Conservation (phyloP, 2,797 vertebrate species). For the Tadarida brasiliensis region DNA sequence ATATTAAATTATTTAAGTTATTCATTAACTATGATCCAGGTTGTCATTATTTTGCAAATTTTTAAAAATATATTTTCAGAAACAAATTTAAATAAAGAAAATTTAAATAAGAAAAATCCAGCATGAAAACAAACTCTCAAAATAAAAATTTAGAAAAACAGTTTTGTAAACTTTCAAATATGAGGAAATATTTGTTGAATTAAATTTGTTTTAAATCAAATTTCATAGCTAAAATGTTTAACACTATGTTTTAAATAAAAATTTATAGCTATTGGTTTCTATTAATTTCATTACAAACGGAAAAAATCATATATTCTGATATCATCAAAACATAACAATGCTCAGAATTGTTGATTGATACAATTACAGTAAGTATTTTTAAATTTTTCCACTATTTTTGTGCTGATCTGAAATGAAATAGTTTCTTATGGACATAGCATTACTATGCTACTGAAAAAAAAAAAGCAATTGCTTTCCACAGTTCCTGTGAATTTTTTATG, state of each 20-base stretch:
- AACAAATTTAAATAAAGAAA: background rate
- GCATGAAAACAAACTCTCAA: background rate
- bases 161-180: background rate
- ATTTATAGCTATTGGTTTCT: background rate
- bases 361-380: background rate
- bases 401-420: background rate
- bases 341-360: background rate
- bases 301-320: background rate
- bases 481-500: background rate
- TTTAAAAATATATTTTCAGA: constrained; percentile 24
- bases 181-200: background rate
- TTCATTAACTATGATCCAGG: background rate
- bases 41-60: background rate
- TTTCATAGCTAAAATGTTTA: background rate
- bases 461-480: background rate
- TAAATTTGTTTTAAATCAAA: background rate
- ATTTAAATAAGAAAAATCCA: background rate
- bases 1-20: constrained; percentile 1
- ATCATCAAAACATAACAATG: background rate
- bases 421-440: background rate
- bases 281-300: background rate
- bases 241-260: background rate
- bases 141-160: background rate
- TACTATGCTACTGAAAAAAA: background rate
- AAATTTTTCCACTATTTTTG: background rate